Conservation (phyloP, 2,797 vertebrate species). For the Poecilia gillii region DNA sequence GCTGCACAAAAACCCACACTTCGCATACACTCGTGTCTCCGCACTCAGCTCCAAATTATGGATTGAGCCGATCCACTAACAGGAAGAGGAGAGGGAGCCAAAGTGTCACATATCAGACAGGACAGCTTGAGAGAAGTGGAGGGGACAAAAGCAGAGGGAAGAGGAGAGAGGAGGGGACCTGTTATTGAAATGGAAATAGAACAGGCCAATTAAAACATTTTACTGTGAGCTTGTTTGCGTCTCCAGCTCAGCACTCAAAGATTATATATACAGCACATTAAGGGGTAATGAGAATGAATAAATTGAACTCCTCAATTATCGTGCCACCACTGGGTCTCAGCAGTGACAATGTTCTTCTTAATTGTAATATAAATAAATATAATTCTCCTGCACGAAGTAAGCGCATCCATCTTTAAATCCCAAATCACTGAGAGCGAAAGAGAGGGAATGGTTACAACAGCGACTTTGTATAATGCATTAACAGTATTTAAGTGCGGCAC, state of each 20-base stretch:
- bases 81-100: slow-evolving; percentile 63
- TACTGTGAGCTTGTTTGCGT: slow-evolving; percentile 78
- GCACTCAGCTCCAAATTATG: slow-evolving; percentile 56
- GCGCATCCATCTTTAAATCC: slow-evolving; percentile 51
- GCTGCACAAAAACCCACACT: slow-evolving; percentile 55
- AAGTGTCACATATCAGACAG: slow-evolving; percentile 71
- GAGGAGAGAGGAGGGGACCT: slow-evolving; percentile 60
- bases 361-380: slow-evolving; percentile 51
- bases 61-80: slow-evolving; percentile 65
- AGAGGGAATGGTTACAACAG: slow-evolving; percentile 14
- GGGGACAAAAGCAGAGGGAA: slow-evolving; percentile 58
- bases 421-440: slow-evolving; percentile 28
- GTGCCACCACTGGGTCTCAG: slow-evolving; percentile 60
- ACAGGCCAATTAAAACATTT: slow-evolving; percentile 80
- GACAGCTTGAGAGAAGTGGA: slow-evolving; percentile 64
- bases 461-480: slow-evolving; percentile 19
- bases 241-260: slow-evolving; percentile 65
- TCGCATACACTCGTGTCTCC: slow-evolving; percentile 50
- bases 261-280: slow-evolving; percentile 82
- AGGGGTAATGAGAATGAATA: slow-evolving; percentile 79
- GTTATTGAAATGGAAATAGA: slow-evolving; percentile 82
- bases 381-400: slow-evolving; percentile 44
- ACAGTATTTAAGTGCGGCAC: slow-evolving; percentile 4
- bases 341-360: slow-evolving; percentile 56
- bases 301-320: slow-evolving; percentile 71